These are phyloP conservation scores for Thera britannica DNA, from an alignment of 2,888 invertebrate genomes.

Conservation along the genomic window DNA sequence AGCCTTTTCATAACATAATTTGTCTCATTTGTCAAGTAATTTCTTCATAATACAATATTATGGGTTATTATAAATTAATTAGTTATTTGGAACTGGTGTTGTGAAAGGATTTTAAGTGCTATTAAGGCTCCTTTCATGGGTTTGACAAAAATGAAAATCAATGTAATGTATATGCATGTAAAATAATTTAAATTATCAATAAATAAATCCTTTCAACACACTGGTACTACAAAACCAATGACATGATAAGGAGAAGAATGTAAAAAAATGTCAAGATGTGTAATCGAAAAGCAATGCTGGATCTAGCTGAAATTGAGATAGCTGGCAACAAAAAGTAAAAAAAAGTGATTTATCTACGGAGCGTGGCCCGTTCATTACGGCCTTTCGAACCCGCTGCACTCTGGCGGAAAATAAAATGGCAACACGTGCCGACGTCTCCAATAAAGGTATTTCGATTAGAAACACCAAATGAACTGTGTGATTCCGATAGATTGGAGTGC, in stretches of 20 bases:
- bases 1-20: no score
- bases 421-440: conserved; percentile 47
- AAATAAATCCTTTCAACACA: no score
- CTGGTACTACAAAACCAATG: no score
- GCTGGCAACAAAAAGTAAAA: conserved; percentile 37
- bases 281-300: neutral
- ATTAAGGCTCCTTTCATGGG: no score
- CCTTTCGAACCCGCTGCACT: conserved; percentile 46
- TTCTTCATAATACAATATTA: no score
- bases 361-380: conserved; percentile 59
- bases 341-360: conserved; percentile 57
- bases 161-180: neutral
- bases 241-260: neutral
- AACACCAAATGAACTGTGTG: conserved; percentile 39
- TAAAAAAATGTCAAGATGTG: neutral
- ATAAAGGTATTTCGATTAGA: conserved; percentile 39
- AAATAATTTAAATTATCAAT: neutral
- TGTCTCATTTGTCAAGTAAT: no score
- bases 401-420: conserved; percentile 52
- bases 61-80: no score
- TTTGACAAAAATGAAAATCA: neutral
- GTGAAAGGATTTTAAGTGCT: no score
- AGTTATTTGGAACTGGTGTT: no score
- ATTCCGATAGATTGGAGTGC: conserved; percentile 35
- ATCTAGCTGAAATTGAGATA: conserved; percentile 12